These are phyloP conservation scores for Argyresthia albistria DNA, from an alignment of 2,888 invertebrate species.

Conservation along the genomic window DNA sequence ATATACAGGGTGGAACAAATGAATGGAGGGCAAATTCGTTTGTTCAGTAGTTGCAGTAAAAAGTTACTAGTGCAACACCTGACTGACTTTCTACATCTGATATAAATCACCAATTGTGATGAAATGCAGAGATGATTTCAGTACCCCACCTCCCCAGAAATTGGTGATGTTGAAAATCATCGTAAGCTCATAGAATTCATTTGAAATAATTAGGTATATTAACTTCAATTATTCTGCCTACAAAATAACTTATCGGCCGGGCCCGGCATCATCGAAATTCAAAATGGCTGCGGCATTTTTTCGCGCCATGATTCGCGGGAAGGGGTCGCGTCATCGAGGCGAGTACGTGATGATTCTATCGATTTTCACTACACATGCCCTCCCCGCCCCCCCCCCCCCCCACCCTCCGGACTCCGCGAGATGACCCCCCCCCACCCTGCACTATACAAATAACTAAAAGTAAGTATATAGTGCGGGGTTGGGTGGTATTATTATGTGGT, in stretches of 20 bases:
- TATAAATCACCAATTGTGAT: neutral
- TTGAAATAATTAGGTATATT: too few species aligned
- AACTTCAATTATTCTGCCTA: neutral
- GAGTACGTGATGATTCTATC: slow-evolving; percentile 58
- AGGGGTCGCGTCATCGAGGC: neutral
- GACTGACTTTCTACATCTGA: neutral
- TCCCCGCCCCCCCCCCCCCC: slow-evolving; percentile 14
- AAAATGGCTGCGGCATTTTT: neutral
- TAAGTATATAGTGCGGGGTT: neutral
- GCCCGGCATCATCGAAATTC: neutral
- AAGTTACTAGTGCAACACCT: too few species aligned
- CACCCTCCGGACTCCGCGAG: slow-evolving; percentile 20
- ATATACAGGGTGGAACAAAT: too few species aligned
- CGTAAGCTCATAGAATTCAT: too few species aligned
- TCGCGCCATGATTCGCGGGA: neutral
- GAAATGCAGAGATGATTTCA: too few species aligned
- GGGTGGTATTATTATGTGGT: neutral
- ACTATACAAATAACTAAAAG: slow-evolving; percentile 14
- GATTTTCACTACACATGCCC: slow-evolving; percentile 41
- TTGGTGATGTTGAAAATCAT: too few species aligned
- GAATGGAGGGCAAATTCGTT: too few species aligned
- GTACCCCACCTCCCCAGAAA: too few species aligned
- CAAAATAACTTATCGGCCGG: neutral
- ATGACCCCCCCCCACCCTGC: slow-evolving; percentile 10
- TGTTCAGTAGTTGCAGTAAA: too few species aligned